Evolutionary conservation across 2,113 vertebrate species (phyloP), one percentile per base, ranked within the genome.

Genomic region (Scalopus aquaticus): DNA sequence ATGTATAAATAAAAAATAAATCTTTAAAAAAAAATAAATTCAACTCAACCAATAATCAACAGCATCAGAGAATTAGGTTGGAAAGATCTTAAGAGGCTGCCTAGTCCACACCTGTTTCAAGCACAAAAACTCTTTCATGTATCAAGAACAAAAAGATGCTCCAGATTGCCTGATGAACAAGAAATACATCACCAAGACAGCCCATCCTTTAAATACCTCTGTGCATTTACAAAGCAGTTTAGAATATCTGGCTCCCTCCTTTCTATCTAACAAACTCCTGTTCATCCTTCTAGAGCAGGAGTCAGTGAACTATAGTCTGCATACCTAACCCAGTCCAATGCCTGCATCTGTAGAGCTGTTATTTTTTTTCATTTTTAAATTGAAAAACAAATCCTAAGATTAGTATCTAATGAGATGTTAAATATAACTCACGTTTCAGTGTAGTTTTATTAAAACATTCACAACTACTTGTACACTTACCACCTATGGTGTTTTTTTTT

Each of bases 351-450:
- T n/a, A n/a, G n/a, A n/a, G n/a, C n/a, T n/a, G n/a, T n/a, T n/a
- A n/a, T n/a, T 19, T 24, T 77, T 94, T 37, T 6, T 65, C 22
- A 84, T 39, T 81, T 84, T 74, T 56, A 78, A 92, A 24, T 16
- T 90, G 73, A 54, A 89, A 62, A 94, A 87, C 30, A 81, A 89
- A 79, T 62, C 49, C 89, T 85, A 85, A 64, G 42, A 70, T 73
- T 19, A 58, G 49, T 79, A 60, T 13, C 46, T 62, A 73, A 9
- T 65, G 56, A 76, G 19, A 77, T 64, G 42, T 83, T 83, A 77
- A 83, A 69, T 42, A 24, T 72, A 90, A 64, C 46, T 64, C 51
- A 76, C 15, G 51, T 44, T 54, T 81, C 42, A 69, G 60, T 70
- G 17, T 85, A 44, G 24, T 77, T 91, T 58, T 70, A 69, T 56